phyloP scores from a whole-genome alignment of 2,113 vertebrate species.

The Antennarius striatus region DNA sequence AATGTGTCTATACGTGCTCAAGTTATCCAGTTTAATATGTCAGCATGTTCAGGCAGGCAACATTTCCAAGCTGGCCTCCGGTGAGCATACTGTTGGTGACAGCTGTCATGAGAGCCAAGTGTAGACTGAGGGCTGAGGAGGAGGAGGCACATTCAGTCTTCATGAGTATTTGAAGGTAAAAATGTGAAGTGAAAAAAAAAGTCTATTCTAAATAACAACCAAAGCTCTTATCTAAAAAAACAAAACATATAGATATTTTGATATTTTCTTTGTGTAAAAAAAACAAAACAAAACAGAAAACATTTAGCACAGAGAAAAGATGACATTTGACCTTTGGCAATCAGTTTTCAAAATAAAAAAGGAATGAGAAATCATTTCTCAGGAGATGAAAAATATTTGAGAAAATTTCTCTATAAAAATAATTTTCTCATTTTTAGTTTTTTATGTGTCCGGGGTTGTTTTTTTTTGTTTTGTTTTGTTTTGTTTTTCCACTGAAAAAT shows the following conservation, averaged over 20 bases:
- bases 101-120: conserved; percentile 67
- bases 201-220: background rate
- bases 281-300: no score
- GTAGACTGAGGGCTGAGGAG: conserved; percentile 31
- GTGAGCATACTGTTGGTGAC: conserved; percentile 50
- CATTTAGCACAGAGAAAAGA: conserved; percentile 3
- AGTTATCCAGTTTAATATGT: background rate
- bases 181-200: background rate
- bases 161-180: background rate
- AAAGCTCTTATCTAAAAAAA: background rate
- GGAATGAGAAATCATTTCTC: no score
- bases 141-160: conserved; percentile 7
- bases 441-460: no score
- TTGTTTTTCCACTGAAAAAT: background rate
- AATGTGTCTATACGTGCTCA: no score
- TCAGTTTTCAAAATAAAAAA: conserved; percentile 1
- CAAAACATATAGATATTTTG: background rate
- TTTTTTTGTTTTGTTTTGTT: no score
- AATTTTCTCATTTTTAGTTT: no score
- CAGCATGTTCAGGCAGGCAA: conserved; percentile 16
- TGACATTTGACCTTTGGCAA: conserved; percentile 12
- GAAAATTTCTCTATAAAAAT: background rate
- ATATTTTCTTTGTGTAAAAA: background rate
- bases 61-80: conserved; percentile 20
- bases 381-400: background rate